Evolutionary conservation across 1,140 invertebrate genomes (phyloP), one percentile per base, ranked within the genome.

Genomic region (Venustaconcha ellipsiformis): DNA sequence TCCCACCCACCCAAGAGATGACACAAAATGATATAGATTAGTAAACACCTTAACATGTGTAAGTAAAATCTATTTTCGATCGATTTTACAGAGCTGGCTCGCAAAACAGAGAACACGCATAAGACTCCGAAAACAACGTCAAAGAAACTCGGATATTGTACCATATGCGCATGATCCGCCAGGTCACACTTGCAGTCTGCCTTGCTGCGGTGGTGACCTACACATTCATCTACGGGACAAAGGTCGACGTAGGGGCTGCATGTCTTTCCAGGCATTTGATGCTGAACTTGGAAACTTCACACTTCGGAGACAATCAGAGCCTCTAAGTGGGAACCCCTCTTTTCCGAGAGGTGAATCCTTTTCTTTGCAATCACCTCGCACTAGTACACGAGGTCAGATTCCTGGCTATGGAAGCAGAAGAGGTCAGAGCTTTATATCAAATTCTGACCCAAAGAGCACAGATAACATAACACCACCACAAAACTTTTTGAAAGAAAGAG

Each of bases 131-230:
- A 48, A 48, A 48, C 37, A 11, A 48, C 6, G 8, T 48, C 37
- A 48, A 48, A 48, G 37, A 18, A 60, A 71, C 60, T 78, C 80
- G 0, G 84, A 86, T 59, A 69, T 76, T 57, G 72, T 79, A 17
- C 80, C 78, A 12, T 87, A 84, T 67, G 75, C 82, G n/a, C 86
- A 86, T 64, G 78, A 82, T 65, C 86, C 86, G 14, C 84, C 86
- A 4, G 86, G 86, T 13, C 84, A 87, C 71, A 87, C 83, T 12
- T 86, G 86, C 74, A 82, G 86, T 13, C 76, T 87, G 20, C 86
- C 86, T n/a, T 87, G 86, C 72, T 87, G 86, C 65, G 81, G 78
- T 59, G 79, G 83, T 57, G 81, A 87, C 75, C 76, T 82, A 14
- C 79, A 81, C 23, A 67, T 82, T 14, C 75, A 81, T 18, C 23